A percentile compares a stretch with the other conserved stretches of the same genome.
Conservation (phyloP, 2,888 invertebrate genomes). For the Apamea crenata region DNA sequence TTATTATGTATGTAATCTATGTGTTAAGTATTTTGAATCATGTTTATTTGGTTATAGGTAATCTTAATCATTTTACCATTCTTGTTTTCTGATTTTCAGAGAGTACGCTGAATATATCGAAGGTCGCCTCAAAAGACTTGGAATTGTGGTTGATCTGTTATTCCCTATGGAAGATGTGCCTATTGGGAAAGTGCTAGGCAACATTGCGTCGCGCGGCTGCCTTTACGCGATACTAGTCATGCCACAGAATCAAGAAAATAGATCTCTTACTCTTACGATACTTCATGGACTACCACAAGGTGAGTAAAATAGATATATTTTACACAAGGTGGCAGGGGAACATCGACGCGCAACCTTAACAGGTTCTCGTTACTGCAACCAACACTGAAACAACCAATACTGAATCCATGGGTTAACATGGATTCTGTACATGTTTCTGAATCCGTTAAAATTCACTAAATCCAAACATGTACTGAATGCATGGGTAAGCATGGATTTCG, state of each 20-base stretch:
- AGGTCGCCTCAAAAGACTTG: slow-evolving; percentile 93
- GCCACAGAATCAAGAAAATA: slow-evolving; percentile 95
- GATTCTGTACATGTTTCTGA: too few species aligned
- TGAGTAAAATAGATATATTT: slow-evolving; percentile 76
- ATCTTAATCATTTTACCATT: neutral
- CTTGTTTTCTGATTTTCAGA: slow-evolving; percentile 80
- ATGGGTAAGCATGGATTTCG: too few species aligned
- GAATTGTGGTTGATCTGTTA: slow-evolving; percentile 95
- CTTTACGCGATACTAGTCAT: slow-evolving; percentile 97
- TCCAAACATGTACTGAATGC: too few species aligned
- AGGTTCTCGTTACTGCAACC: too few species aligned
- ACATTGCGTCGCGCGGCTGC: slow-evolving; percentile 96
- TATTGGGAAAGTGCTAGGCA: slow-evolving; percentile 94
- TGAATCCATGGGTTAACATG: too few species aligned
- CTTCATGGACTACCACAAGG: slow-evolving; percentile 97
- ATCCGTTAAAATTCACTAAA: too few species aligned
- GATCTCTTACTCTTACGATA: slow-evolving; percentile 97
- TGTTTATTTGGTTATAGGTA: neutral
- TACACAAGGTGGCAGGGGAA: neutral
- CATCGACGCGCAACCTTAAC: neutral
- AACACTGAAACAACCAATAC: too few species aligned
- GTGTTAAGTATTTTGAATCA: neutral
- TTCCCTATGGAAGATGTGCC: slow-evolving; percentile 98
- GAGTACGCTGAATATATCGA: slow-evolving; percentile 97
- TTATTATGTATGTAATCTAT: neutral